Base-by-base conservation (phyloP, 2,113 vertebrate genomes). In the Opisthocomus hoazin region DNA sequence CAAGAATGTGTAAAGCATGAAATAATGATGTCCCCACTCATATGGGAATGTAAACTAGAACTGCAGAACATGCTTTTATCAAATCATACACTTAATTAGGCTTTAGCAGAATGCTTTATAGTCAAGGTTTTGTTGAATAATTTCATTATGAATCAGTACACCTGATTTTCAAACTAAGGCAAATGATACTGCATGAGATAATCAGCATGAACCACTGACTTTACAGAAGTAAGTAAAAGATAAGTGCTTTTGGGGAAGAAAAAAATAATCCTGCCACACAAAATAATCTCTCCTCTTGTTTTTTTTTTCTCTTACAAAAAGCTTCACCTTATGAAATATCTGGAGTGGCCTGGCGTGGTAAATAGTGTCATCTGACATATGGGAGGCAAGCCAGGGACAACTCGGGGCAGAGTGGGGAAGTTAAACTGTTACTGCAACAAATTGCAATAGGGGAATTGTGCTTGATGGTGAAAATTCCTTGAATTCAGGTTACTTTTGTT, bases 131-230 rank as follows among this genome's bases (percentile, higher is more conserved):
- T 83, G 48, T 91, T 96, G 86, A 97, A 95, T 95, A 96, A 97
- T 96, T 95, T 93, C 94, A 96, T 97, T 97, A 97, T 87, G 91
- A 89, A 97, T 91, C 80, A 91, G 92, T 87, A 90, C 87, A 95
- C 93, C 97, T 95, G 93, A 97, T 96, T 98, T 96, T 97, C 76
- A 92, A 94, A 96, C 83, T 66, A 92, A 97, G 83, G 84, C 84
- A 91, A 73, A 78, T 76, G 70, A 92, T 92, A 82, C 88, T 75
- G 70, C 32, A 5, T 39, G 71, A 94, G 93, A 88, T 94, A 91
- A 85, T 94, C 56, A 45, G 58, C 56, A 37, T 23, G 39, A 96
- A 58, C 69, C 89, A 69, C 37, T 61, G 57, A 53, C 23, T 93
- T 73, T 76, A 64, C 34, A 57, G 69, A 75, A 21, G 58, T 50